These are phyloP conservation scores for Atrina japonica DNA, from an alignment of 2,888 invertebrate genomes.

Conservation along the genomic window DNA sequence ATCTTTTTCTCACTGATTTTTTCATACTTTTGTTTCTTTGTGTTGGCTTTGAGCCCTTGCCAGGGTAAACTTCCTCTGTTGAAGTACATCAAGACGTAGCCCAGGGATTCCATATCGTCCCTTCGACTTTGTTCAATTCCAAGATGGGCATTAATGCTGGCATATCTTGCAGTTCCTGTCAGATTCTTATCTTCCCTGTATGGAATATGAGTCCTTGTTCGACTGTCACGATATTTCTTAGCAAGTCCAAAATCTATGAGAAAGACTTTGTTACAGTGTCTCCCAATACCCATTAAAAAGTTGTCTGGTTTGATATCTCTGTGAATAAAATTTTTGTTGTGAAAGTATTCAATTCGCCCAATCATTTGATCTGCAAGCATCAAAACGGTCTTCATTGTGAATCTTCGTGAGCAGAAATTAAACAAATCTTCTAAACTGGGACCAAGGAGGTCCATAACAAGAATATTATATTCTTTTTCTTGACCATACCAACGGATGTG, in stretches of 20 bases:
- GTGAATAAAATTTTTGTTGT: slow-evolving; percentile 99
- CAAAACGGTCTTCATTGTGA: slow-evolving; percentile 99
- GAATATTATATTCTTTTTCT: slow-evolving; percentile 98
- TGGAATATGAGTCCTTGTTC: slow-evolving; percentile 94
- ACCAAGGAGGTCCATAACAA: slow-evolving; percentile 98
- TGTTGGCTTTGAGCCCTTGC: slow-evolving; percentile 98
- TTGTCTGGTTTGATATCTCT: slow-evolving; percentile 85
- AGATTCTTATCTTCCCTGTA: slow-evolving; percentile 85
- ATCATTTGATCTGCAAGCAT: slow-evolving; percentile 95
- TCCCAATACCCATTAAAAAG: slow-evolving; percentile 83
- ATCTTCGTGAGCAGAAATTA: slow-evolving; percentile 99
- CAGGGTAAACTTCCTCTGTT: slow-evolving; percentile 95
- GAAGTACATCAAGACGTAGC: slow-evolving; percentile 99
- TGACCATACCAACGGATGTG: slow-evolving; percentile 83
- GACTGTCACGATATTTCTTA: slow-evolving; percentile 98
- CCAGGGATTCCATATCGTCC: slow-evolving; percentile 99
- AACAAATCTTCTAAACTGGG: slow-evolving; percentile 86
- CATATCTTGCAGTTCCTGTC: slow-evolving; percentile 87
- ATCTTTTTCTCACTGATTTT: slow-evolving; percentile 99
- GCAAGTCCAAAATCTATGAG: slow-evolving; percentile 99
- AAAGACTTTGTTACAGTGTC: slow-evolving; percentile 85
- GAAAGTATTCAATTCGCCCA: slow-evolving; percentile 97
- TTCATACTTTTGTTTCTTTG: slow-evolving; percentile 99
- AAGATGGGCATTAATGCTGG: slow-evolving; percentile 99
- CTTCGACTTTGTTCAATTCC: slow-evolving; percentile 99